Base-by-base conservation (phyloP, 2,113 vertebrate species). In the Halcyon malimbica region DNA sequence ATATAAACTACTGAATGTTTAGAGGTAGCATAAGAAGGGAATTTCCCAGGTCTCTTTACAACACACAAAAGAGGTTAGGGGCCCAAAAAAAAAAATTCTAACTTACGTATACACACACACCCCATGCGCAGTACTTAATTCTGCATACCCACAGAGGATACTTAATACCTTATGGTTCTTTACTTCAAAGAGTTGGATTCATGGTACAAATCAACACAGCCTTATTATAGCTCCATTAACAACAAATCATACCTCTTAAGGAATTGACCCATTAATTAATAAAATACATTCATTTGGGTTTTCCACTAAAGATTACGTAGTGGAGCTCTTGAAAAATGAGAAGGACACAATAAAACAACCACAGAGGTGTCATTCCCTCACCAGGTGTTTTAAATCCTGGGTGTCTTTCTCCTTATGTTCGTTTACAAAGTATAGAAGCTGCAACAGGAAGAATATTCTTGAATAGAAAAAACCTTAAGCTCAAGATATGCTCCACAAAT, bases 221-320 rank as follows among this genome's bases (percentile, higher is more conserved):
- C 39, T 60, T 78, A 67, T 75, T 95, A 89, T 6, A 87, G 69
- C 33, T 83, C 89, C 53, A 83, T 86, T 93, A 88, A 90, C 60
- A 94, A 64, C 57, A 90, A 91, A 84, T 69, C 59, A 59, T 83
- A 94, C 51, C 69, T 89, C 48, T 62, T 82, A 93, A 82, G 57
- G 65, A 96, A 65, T 48, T 1, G 3, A 50, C 10, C 41, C 71
- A 73, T 89, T 90, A 85, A 92, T 90, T 90, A 93, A 95, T 67
- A 70, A 86, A 83, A 80, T 20, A 83, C 77, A 94, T 60, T 87
- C 16, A 90, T 82, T 74, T 88, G 37, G 67, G 37, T 50, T 85
- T 94, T 96, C 75, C 54, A 83, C 50, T 57, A 37, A 85, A 82
- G 53, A 79, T 91, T 94, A 89, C 24, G 63, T n/a, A 87, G 33